phyloP scores from a whole-genome alignment of 1,140 invertebrate species.

The Caenorhabditis brenneri region DNA sequence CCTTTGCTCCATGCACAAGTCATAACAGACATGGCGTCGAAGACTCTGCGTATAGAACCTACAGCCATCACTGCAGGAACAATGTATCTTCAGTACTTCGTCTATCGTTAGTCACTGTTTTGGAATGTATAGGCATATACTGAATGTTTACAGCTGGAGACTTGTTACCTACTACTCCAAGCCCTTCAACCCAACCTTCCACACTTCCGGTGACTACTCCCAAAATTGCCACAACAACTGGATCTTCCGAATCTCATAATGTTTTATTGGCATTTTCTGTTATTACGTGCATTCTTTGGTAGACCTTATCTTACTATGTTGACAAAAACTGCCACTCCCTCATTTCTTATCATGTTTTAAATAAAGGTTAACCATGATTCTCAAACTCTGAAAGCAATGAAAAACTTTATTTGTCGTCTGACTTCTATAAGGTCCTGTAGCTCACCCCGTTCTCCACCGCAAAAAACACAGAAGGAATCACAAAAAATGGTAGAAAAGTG shows the following conservation, averaged over 20 bases:
- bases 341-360: too few species aligned
- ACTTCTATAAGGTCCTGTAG: too few species aligned
- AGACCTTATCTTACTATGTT: too few species aligned
- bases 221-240: neutral
- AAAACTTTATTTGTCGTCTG: too few species aligned
- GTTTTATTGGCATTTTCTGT: neutral
- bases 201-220: neutral
- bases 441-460: neutral
- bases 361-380: too few species aligned
- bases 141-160: neutral
- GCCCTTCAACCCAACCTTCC: neutral
- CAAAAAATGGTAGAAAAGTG: neutral
- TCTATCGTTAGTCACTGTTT: neutral
- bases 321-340: too few species aligned
- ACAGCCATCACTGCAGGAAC: neutral
- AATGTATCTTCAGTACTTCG: neutral
- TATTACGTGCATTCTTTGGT: too few species aligned
- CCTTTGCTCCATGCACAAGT: neutral
- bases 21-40: neutral
- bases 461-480: neutral
- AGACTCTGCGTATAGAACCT: neutral
- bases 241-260: neutral
- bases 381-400: too few species aligned
- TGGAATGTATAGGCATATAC: neutral
- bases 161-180: neutral